Evolutionary conservation across 1,140 invertebrate species (phyloP).

Genomic region (Sinella curviseta): DNA sequence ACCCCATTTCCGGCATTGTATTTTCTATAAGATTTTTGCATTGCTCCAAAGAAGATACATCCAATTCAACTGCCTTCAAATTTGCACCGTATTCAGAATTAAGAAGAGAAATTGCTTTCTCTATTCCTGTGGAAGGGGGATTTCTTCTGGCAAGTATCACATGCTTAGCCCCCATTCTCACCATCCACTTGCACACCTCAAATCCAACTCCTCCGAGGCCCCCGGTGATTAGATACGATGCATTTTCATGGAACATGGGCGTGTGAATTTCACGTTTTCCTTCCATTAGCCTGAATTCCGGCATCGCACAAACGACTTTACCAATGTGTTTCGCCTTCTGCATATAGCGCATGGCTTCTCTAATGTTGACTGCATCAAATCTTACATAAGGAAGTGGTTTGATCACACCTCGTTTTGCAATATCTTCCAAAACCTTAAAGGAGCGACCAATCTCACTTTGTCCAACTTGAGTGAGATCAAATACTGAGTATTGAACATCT

Average conservation of each 20-base stretch:
- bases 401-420: background rate
- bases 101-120: background rate
- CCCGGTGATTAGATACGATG: background rate
- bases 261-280: background rate
- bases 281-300: background rate
- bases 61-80: background rate
- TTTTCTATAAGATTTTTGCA: background rate
- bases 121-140: background rate
- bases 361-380: background rate
- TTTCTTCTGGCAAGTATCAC: background rate
- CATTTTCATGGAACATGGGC: background rate
- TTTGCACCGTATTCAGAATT: background rate
- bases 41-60: background rate
- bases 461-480: background rate
- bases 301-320: background rate
- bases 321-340: conserved; percentile 7
- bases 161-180: background rate
- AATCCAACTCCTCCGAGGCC: background rate
- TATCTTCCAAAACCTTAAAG: background rate
- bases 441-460: background rate
- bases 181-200: background rate
- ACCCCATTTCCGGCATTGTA: background rate
- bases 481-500: background rate
- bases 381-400: background rate
- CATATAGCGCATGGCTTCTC: background rate